Conservation (phyloP, 2,113 vertebrate genomes). For the Stegostoma tigrinum region DNA sequence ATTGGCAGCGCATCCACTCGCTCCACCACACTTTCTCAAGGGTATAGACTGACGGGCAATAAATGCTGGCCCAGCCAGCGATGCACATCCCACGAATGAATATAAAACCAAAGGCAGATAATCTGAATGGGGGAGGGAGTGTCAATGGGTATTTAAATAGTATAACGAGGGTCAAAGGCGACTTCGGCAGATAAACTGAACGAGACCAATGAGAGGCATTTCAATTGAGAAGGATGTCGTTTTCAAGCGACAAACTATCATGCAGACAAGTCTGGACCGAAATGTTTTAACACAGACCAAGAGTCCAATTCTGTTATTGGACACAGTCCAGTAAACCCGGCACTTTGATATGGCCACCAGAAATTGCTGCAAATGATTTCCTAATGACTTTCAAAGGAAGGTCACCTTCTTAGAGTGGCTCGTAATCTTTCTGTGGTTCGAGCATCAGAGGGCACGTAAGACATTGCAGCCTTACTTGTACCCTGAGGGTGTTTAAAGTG, state of each 20-base stretch:
- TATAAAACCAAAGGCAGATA: no score
- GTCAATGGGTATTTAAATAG: no score
- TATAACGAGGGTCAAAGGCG: neutral
- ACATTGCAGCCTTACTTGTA: neutral
- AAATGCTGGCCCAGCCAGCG: no score
- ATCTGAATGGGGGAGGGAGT: no score
- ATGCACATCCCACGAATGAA: no score
- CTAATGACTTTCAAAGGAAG: neutral
- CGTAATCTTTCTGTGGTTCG: neutral
- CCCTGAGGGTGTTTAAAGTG: neutral
- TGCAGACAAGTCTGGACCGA: no score
- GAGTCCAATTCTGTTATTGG: neutral
- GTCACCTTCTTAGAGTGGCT: neutral
- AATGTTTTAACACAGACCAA: neutral
- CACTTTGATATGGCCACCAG: neutral
- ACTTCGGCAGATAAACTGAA: neutral
- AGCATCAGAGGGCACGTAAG: neutral
- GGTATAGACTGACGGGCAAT: no score
- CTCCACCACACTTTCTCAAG: no score
- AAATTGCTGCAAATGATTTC: neutral
- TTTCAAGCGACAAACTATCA: no score
- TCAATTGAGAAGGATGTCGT: neutral
- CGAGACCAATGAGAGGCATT: neutral
- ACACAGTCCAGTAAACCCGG: neutral
- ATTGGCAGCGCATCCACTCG: no score